Evolutionary conservation across 1,140 invertebrate species (phyloP).

Genomic region (Drosophila lowei): DNA sequence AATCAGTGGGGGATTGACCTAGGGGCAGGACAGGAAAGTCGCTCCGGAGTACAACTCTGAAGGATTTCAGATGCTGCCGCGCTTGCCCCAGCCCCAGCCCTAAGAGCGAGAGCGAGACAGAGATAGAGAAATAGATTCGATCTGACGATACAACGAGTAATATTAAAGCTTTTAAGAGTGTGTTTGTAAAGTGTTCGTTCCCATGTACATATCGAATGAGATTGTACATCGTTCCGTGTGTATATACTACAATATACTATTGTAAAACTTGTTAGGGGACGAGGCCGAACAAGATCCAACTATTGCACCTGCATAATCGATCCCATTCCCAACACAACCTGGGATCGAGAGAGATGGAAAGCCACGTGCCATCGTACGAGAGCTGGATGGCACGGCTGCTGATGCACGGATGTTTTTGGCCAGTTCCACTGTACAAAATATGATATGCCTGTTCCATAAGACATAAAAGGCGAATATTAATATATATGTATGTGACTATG

Average conservation of each 20-base stretch:
- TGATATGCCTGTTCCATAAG: conserved; percentile 38
- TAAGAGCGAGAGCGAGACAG: no score
- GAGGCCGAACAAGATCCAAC: conserved; percentile 4
- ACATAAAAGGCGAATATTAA: conserved; percentile 26
- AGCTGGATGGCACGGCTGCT: conserved; percentile 8
- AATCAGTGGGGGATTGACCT: no score
- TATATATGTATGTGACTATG: conserved; percentile 26
- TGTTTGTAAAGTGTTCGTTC: conserved; percentile 23
- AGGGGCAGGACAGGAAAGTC: neutral
- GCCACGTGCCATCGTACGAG: neutral
- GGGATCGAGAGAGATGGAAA: conserved; percentile 8
- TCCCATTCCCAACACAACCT: conserved; percentile 1
- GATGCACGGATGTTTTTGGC: conserved; percentile 4
- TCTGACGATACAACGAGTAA: no score
- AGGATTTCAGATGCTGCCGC: neutral
- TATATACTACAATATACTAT: conserved; percentile 30
- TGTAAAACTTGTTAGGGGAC: conserved; percentile 12
- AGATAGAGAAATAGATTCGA: no score
- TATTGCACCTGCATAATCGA: neutral
- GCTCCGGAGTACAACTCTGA: conserved; percentile 31
- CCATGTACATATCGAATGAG: neutral
- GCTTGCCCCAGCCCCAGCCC: no score
- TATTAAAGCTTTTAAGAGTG: conserved; percentile 41
- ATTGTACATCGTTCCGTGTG: conserved; percentile 42
- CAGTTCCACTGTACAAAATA: conserved; percentile 62